A percentile compares a stretch with the other conserved stretches of the same genome.
Conservation (phyloP, 2,113 vertebrate species). For the Perognathus longimembris region DNA sequence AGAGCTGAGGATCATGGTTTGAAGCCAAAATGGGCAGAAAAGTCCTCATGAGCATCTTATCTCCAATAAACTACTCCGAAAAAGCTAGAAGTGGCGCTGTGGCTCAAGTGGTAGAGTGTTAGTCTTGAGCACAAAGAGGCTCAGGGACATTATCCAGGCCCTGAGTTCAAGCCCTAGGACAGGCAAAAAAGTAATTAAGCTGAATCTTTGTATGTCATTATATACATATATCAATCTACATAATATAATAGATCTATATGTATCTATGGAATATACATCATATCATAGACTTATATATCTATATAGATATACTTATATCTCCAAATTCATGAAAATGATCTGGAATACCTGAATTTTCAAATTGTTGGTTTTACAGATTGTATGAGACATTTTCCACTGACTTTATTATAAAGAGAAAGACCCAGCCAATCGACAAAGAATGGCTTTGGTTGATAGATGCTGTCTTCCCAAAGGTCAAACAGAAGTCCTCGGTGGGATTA, state of each 20-base stretch:
- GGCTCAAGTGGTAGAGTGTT: too few species aligned
- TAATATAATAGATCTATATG: conserved; percentile 43
- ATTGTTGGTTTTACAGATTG: conserved; percentile 77
- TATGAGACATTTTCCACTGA: conserved; percentile 60
- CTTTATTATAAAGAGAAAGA: conserved; percentile 53
- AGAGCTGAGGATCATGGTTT: too few species aligned
- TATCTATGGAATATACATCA: neutral
- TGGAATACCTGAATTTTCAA: conserved; percentile 85
- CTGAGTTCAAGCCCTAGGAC: too few species aligned
- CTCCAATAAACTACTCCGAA: too few species aligned
- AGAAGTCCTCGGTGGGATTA: conserved; percentile 73
- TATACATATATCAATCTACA: conserved; percentile 62
- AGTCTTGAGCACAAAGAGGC: too few species aligned
- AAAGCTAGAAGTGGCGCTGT: too few species aligned
- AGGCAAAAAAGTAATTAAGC: conserved; percentile 61
- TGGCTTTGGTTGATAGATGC: conserved; percentile 84
- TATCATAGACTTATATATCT: conserved; percentile 40
- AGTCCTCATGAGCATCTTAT: too few species aligned
- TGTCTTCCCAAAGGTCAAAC: conserved; percentile 61
- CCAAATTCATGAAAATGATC: conserved; percentile 75
- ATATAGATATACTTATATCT: conserved; percentile 52
- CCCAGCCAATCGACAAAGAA: conserved; percentile 68
- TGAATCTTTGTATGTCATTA: conserved; percentile 38
- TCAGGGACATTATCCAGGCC: too few species aligned
- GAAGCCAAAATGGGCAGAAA: too few species aligned